A percentile compares a stretch with the other conserved stretches of the same genome.
These are phyloP conservation scores for Alitta virens DNA, from an alignment of 2,888 invertebrate species.

Conservation along the genomic window DNA sequence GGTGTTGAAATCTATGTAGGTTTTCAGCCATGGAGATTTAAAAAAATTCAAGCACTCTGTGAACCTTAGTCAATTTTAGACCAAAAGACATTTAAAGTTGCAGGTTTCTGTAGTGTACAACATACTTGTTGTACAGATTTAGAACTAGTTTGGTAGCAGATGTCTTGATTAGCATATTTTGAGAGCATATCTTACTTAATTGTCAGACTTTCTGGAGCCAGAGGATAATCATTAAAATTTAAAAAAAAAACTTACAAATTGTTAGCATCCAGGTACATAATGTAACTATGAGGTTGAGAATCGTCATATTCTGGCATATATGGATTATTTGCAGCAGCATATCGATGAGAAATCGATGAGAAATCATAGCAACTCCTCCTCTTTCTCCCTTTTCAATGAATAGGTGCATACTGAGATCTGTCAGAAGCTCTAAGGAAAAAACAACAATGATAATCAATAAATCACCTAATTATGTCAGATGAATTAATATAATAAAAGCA, in stretches of 20 bases:
- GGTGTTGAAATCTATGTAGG: slow-evolving; percentile 43
- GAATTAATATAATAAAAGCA: too few species aligned
- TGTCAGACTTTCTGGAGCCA: slow-evolving; percentile 32
- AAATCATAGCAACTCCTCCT: background rate
- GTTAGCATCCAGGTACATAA: too few species aligned
- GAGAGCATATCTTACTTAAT: background rate
- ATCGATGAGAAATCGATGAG: too few species aligned
- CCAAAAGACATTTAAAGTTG: background rate
- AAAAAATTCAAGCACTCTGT: too few species aligned
- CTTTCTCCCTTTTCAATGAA: slow-evolving; percentile 28
- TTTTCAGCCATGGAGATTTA: too few species aligned
- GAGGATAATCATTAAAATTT: slow-evolving; percentile 43
- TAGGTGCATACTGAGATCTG: slow-evolving; percentile 35
- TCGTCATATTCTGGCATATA: too few species aligned
- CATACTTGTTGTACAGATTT: background rate
- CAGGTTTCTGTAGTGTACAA: background rate
- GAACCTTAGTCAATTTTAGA: slow-evolving; percentile 22
- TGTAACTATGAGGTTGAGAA: too few species aligned
- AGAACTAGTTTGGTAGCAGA: background rate
- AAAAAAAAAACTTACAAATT: too few species aligned
- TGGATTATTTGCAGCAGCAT: too few species aligned
- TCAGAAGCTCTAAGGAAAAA: slow-evolving; percentile 34
- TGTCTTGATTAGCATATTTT: background rate
- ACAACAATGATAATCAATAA: too few species aligned
- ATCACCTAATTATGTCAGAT: too few species aligned